A percentile compares a stretch with the other conserved stretches of the same genome.
Conservation (phyloP, 1,140 invertebrate species). For the Tribolium castaneum region DNA sequence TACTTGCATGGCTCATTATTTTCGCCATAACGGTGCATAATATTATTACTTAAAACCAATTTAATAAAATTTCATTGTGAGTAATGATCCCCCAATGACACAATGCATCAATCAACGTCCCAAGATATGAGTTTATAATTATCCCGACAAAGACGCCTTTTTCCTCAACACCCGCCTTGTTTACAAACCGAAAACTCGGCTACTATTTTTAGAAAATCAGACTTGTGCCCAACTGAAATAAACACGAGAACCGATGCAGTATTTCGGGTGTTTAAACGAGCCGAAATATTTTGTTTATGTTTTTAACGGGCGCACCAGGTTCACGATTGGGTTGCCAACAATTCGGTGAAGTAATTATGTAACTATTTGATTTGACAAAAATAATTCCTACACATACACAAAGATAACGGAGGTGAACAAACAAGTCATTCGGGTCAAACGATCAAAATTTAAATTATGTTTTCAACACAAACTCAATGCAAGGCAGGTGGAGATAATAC, state of each 20-base stretch:
- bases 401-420: neutral
- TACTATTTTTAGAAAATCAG: neutral
- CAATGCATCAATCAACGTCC: neutral
- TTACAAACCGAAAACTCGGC: conserved; percentile 10
- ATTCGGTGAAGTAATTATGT: neutral
- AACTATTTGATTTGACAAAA: conserved; percentile 2
- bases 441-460: neutral
- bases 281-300: conserved; percentile 21
- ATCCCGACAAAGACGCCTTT: neutral
- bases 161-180: neutral
- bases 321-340: neutral
- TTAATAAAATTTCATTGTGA: neutral
- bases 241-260: neutral
- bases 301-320: conserved; percentile 1
- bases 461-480: neutral
- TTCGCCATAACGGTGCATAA: neutral
- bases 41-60: neutral
- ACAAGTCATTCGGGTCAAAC: conserved; percentile 5
- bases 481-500: neutral
- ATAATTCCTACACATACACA: neutral
- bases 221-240: conserved; percentile 17
- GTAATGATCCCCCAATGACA: neutral
- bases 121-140: neutral
- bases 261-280: conserved; percentile 10
- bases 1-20: neutral